Conservation (phyloP, 2,113 vertebrate species). For the Neotoma lepida region DNA sequence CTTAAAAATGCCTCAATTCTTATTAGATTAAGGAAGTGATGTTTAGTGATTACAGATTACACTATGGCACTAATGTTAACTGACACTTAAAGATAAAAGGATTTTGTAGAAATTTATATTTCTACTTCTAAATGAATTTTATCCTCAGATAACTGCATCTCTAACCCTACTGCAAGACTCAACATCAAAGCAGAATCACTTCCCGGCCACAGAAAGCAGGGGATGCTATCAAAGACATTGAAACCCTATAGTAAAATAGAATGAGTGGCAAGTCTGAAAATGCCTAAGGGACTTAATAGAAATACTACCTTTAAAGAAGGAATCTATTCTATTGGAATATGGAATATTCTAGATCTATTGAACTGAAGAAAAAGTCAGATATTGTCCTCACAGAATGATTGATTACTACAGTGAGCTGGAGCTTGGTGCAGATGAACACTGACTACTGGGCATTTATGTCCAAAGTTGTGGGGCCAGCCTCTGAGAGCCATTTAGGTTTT, state of each 20-base stretch:
- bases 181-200: background rate
- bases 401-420: background rate
- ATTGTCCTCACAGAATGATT: background rate
- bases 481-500: background rate
- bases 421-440: background rate
- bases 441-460: background rate
- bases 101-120: conserved; percentile 61
- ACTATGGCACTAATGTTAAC: conserved; percentile 55
- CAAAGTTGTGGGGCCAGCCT: background rate
- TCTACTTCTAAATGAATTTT: conserved; percentile 51
- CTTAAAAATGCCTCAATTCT: conserved; percentile 72
- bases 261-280: background rate
- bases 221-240: background rate
- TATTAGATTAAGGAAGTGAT: conserved; percentile 74
- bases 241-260: background rate
- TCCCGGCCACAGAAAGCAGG: background rate
- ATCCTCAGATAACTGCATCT: background rate
- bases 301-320: background rate
- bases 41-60: conserved; percentile 61
- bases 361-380: background rate
- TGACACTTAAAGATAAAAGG: conserved; percentile 66
- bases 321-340: background rate
- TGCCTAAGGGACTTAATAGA: background rate
- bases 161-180: background rate
- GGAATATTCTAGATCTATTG: background rate